Evolutionary conservation across 2,797 vertebrate species (phyloP).

Genomic region (Acipenser transmontanus): DNA sequence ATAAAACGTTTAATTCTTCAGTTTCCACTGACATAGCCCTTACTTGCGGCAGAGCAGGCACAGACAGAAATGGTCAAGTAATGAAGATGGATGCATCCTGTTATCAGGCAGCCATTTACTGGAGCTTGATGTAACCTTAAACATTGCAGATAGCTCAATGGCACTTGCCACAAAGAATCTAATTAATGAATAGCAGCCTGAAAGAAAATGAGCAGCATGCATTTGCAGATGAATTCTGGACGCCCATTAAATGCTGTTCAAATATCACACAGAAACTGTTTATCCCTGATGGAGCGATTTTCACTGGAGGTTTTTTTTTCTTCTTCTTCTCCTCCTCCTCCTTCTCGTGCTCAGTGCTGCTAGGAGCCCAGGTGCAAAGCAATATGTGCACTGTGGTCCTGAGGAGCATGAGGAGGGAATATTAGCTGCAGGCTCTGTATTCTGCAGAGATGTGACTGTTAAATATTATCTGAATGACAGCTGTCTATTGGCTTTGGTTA

Average conservation of each 20-base stretch:
- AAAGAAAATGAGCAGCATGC: constrained; percentile 79
- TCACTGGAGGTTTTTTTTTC: constrained; percentile 14
- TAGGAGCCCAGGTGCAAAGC: constrained; percentile 34
- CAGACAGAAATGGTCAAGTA: constrained; percentile 81
- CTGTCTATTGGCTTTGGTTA: constrained; percentile 6
- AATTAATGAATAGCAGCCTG: constrained; percentile 91
- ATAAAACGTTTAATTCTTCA: constrained; percentile 82
- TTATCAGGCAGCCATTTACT: constrained; percentile 95
- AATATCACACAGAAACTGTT: constrained; percentile 55
- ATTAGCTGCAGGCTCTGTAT: neutral
- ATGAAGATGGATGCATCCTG: constrained; percentile 95
- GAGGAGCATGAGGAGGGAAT: neutral
- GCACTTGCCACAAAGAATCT: constrained; percentile 85
- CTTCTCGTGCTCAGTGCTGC: constrained; percentile 23
- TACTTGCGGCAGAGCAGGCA: constrained; percentile 73
- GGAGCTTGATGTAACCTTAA: constrained; percentile 94
- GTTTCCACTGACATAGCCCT: constrained; percentile 72
- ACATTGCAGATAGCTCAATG: constrained; percentile 87
- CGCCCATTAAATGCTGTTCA: constrained; percentile 75
- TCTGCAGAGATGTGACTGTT: neutral
- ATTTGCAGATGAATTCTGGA: constrained; percentile 85
- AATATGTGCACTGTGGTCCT: constrained; percentile 18
- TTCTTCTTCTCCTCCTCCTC: constrained; percentile 40
- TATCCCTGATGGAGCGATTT: constrained; percentile 35
- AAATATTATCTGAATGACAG: neutral